phyloP scores from a whole-genome alignment of 92 coral and sea anemone species.

The Siderastrea radians region DNA sequence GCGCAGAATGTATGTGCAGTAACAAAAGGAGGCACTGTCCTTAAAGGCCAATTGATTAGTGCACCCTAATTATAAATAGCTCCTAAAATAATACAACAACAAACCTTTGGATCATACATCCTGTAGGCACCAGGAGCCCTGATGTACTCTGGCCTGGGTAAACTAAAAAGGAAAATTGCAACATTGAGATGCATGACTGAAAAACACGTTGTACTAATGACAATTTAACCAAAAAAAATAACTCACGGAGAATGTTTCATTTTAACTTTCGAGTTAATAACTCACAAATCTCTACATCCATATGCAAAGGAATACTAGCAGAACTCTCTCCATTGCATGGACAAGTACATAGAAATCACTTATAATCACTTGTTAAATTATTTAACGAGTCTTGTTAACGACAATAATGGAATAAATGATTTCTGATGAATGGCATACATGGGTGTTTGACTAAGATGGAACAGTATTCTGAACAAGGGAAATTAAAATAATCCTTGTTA shows the following conservation, averaged over 20 bases:
- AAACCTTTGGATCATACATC: conserved; percentile 71
- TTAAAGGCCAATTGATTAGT: no score
- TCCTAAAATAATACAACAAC: neutral
- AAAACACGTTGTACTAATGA: neutral
- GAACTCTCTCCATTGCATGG: neutral
- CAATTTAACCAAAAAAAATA: neutral
- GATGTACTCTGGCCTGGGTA: conserved; percentile 81
- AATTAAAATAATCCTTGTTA: neutral
- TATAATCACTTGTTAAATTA: no score
- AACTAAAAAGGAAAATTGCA: conserved; percentile 33
- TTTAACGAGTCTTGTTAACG: no score
- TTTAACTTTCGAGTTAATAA: neutral
- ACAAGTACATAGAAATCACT: neutral
- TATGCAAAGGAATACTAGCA: neutral
- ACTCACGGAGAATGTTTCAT: neutral
- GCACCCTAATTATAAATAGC: no score
- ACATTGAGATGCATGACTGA: neutral
- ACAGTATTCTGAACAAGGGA: neutral
- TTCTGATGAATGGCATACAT: no score
- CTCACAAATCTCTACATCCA: neutral
- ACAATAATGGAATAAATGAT: no score
- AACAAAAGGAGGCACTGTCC: no score
- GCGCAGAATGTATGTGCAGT: no score
- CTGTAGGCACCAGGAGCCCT: conserved; percentile 82
- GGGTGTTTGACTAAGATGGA: no score